Base-by-base conservation (phyloP, 2,888 invertebrate species). In the Protonemura montana region DNA sequence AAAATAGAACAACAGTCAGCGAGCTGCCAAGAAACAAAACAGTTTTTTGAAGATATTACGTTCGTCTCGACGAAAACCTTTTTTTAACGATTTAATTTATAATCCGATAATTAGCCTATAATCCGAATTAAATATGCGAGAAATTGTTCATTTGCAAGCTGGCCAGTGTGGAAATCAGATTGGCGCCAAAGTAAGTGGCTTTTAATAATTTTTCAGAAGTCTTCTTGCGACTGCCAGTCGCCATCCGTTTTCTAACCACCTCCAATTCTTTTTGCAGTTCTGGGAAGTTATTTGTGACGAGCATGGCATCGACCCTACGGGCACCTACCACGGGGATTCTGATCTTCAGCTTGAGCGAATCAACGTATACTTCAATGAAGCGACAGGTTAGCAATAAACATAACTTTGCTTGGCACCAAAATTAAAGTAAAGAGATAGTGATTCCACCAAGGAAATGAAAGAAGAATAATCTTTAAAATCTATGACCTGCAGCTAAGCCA, bases 341-440 rank as follows among this genome's bases (percentile, higher is more conserved):
- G 94, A 94, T 88, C 93, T 95, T 82, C 95, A 95, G 90, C 91
- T 95, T 89, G 95, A 95, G 91, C 92, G 95, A 89, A 95, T 95
- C 90, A 94, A 94, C 90, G 95, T 95, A 84, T 96, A 95, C 91
- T 95, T 95, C 92, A 95, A 95, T 91, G 95, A 95, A 90, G 95
- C 95, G 27, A 91, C 92, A 6, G 91, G 90, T 95, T 90, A 90
- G 59, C 59, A 21, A 59, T n/a, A n/a, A n/a, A n/a, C n/a, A n/a
- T n/a, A 59, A 59, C 59, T 21, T 2, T 21, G 2, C 59, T 21
- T 10, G 59, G 13, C 16, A 59, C 13, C 59, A 13, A 21, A 3
- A 59, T 59, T 59, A 59, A 10, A 59, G 21, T 59, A 6, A 3
- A 35, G 5, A 35, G 35, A 35, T 10, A 35, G 5, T 6, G 35